Conservation (phyloP, 2,888 invertebrate genomes). For the Antitype chi region DNA sequence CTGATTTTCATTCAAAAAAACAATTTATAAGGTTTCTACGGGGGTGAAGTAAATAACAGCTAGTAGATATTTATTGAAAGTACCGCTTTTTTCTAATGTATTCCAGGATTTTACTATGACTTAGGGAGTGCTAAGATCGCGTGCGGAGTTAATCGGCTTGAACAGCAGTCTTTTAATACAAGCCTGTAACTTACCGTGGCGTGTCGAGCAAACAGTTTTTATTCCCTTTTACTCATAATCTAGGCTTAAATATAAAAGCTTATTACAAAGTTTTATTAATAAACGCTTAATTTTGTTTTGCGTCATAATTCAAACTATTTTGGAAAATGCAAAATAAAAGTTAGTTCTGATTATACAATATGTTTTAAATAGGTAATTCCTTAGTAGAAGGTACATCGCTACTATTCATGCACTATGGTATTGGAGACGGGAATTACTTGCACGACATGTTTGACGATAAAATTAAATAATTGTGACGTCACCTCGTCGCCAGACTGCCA, state of each 20-base stretch:
- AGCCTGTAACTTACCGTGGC: conserved; percentile 25
- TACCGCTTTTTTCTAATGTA: background rate
- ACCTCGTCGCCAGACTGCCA: background rate
- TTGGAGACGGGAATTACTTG: background rate
- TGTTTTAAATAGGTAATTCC: no score
- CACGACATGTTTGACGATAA: background rate
- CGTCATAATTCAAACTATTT: background rate
- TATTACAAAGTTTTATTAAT: conserved; percentile 13
- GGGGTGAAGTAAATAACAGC: background rate
- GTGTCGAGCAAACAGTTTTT: conserved; percentile 40
- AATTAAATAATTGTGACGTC: no score
- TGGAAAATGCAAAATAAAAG: background rate
- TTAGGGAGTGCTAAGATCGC: conserved; percentile 17
- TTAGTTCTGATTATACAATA: background rate
- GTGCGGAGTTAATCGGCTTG: conserved; percentile 42
- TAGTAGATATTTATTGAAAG: background rate
- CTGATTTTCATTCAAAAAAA: background rate
- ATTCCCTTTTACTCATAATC: conserved; percentile 20
- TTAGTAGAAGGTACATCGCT: background rate
- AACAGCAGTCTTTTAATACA: conserved; percentile 34
- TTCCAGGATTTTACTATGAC: conserved; percentile 6
- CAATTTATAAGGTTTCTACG: background rate
- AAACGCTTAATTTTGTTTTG: background rate
- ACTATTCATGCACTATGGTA: background rate
- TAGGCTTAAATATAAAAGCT: conserved; percentile 16